These are phyloP conservation scores for Acinonyx jubatus DNA, from an alignment of 2,113 vertebrate species.

Conservation along the genomic window DNA sequence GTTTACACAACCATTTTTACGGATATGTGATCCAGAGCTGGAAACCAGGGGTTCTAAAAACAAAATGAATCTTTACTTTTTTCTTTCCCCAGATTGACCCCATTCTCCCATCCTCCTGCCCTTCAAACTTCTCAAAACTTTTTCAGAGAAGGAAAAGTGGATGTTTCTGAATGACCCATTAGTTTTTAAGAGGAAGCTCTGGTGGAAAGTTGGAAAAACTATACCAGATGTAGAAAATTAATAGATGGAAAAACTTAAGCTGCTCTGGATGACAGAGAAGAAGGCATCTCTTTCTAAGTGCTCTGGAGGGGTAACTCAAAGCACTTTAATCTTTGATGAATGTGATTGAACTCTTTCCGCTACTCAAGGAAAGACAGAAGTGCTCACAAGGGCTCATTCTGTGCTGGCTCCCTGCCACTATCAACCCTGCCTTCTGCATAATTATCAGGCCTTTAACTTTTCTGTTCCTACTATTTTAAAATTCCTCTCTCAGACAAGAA, in stretches of 20 bases:
- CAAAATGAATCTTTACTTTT: not conserved
- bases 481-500: conserved; percentile 11
- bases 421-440: conserved; percentile 44
- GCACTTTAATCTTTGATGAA: conserved; percentile 73
- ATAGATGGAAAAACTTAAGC: conserved; percentile 53
- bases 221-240: conserved; percentile 64
- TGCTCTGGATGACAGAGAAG: conserved; percentile 32
- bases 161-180: not conserved
- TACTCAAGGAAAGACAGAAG: conserved; percentile 63
- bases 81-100: not conserved
- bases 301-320: conserved; percentile 58
- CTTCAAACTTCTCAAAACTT: not conserved
- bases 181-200: conserved; percentile 36
- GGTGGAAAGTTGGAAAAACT: conserved; percentile 39
- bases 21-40: not conserved
- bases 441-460: conserved; percentile 28
- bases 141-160: conserved; percentile 27
- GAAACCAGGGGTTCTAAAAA: conserved; percentile 32
- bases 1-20: conserved; percentile 30
- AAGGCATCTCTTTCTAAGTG: conserved; percentile 49
- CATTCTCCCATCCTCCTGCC: not conserved
- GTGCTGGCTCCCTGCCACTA: conserved; percentile 62
- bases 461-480: conserved; percentile 45
- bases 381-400: conserved; percentile 50
- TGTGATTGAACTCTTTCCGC: conserved; percentile 56